These are phyloP conservation scores for Huso huso DNA, from an alignment of 2,797 vertebrate genomes.

Conservation along the genomic window DNA sequence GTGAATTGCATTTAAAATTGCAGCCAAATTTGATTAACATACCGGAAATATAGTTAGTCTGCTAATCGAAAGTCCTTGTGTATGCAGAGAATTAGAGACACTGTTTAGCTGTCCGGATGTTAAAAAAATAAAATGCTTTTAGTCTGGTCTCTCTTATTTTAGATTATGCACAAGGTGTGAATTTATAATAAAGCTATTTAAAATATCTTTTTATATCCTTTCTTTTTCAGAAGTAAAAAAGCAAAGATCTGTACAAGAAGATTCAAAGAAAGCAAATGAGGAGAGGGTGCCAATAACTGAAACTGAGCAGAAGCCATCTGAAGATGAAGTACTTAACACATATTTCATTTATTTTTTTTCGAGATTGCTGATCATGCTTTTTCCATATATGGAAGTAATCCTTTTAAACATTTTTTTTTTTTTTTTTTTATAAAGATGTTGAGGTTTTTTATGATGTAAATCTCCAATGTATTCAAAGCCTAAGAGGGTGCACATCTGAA, in stretches of 20 bases:
- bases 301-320: constrained; percentile 77
- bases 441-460: constrained; percentile 74
- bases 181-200: constrained; percentile 50
- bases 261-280: constrained; percentile 78
- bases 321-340: constrained; percentile 93
- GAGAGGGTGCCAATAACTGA: constrained; percentile 73
- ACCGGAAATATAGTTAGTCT: not conserved
- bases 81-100: not conserved
- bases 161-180: constrained; percentile 16
- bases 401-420: constrained; percentile 40
- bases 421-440: constrained; percentile 17
- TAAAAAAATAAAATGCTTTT: constrained; percentile 4
- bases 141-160: constrained; percentile 7
- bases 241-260: constrained; percentile 90
- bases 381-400: constrained; percentile 69
- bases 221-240: constrained; percentile 83
- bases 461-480: constrained; percentile 71
- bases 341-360: constrained; percentile 69
- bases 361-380: constrained; percentile 72
- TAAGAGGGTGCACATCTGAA: constrained; percentile 69
- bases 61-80: constrained; percentile 2
- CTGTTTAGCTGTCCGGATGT: not conserved
- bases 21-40: constrained; percentile 2
- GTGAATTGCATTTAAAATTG: not conserved
- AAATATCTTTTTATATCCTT: constrained; percentile 39